A percentile compares a stretch with the other conserved stretches of the same genome.
phyloP scores from a whole-genome alignment of 2,888 invertebrate species.

The Scaptomyza parva region DNA sequence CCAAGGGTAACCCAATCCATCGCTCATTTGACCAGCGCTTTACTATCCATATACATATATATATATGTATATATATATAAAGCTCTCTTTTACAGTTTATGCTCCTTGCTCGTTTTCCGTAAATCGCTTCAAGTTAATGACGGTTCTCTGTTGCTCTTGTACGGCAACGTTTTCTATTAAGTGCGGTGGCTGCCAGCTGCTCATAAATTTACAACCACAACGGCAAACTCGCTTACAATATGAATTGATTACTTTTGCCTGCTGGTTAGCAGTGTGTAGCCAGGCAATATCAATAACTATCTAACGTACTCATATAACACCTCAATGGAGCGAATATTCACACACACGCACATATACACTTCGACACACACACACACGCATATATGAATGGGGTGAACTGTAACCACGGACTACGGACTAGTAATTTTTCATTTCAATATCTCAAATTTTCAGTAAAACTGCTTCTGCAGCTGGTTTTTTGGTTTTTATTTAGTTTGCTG shows the following conservation, averaged over 20 bases:
- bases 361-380: conserved; percentile 16
- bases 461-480: conserved; percentile 7
- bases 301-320: conserved; percentile 32
- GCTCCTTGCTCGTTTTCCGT: conserved; percentile 40
- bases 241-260: conserved; percentile 69
- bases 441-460: conserved; percentile 49
- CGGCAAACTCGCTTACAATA: conserved; percentile 53
- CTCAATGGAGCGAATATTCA: conserved; percentile 23
- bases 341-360: conserved; percentile 13
- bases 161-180: conserved; percentile 30
- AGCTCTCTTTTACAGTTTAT: conserved; percentile 1
- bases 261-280: conserved; percentile 28
- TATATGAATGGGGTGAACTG: conserved; percentile 4
- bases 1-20: conserved; percentile 18
- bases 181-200: conserved; percentile 35
- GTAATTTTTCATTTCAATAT: conserved; percentile 68
- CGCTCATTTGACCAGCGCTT: conserved; percentile 20
- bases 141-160: conserved; percentile 34
- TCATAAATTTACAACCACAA: conserved; percentile 53
- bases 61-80: not conserved
- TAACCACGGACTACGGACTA: conserved; percentile 20
- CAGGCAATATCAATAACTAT: conserved; percentile 71
- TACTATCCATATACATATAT: not conserved
- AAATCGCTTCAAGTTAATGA: conserved; percentile 56
- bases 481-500: not conserved